Conservation (phyloP, 2,113 vertebrate species). For the Melanocharis versteri region DNA sequence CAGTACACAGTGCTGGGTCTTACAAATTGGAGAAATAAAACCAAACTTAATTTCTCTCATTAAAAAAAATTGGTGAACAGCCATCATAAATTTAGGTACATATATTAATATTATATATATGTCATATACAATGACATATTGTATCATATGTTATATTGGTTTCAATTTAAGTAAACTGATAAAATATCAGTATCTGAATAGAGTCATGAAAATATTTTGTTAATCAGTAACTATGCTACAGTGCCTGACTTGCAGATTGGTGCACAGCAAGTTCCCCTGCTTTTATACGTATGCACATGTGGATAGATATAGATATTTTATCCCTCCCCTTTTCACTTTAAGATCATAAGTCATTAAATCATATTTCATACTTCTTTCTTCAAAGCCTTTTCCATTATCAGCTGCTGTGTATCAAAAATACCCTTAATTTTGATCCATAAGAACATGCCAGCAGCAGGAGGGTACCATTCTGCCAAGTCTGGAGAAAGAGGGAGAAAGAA, state of each 20-base stretch:
- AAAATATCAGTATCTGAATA: not conserved
- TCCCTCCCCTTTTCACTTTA: not conserved
- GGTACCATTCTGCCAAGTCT: slow-evolving; percentile 91
- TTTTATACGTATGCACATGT: not conserved
- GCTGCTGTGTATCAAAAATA: slow-evolving; percentile 79
- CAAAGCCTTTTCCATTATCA: slow-evolving; percentile 88
- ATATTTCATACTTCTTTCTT: slow-evolving; percentile 83
- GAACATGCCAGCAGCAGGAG: slow-evolving; percentile 91
- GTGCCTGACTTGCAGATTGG: not conserved
- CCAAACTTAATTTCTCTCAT: not conserved
- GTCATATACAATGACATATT: not conserved
- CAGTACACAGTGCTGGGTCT: not conserved
- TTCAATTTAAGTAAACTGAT: not conserved
- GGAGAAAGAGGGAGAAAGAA: not conserved
- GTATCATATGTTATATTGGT: not conserved
- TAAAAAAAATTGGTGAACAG: not conserved
- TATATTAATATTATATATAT: not conserved
- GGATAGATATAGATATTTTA: not conserved
- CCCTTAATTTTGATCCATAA: slow-evolving; percentile 92
- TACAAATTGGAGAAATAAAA: not conserved
- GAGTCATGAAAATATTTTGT: not conserved
- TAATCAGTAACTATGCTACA: not conserved
- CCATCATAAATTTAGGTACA: not conserved
- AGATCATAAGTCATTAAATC: not conserved
- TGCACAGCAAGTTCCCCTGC: not conserved